Conservation (phyloP, 2,888 invertebrate genomes). For the Choristoneura rosaceana region DNA sequence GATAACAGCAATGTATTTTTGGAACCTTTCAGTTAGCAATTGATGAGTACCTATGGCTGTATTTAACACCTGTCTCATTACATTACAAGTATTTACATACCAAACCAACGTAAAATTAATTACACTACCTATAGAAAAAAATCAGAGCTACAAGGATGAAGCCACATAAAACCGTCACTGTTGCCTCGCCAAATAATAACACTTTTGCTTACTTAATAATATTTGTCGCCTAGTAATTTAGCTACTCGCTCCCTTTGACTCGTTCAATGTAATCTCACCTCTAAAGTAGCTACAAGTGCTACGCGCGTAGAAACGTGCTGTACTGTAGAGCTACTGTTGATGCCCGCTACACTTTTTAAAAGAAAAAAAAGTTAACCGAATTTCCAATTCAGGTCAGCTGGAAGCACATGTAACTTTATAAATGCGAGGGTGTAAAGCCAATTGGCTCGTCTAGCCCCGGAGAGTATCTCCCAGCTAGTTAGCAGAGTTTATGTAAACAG, state of each 20-base stretch:
- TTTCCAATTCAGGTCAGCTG: slow-evolving; percentile 28
- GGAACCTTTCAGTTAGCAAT: no score
- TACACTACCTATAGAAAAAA: no score
- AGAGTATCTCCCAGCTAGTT: slow-evolving; percentile 75
- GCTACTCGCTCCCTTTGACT: no score
- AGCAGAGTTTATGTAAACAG: slow-evolving; percentile 77
- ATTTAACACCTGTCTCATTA: no score
- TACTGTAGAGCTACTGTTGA: neutral
- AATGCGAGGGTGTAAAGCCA: slow-evolving; percentile 27
- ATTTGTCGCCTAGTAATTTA: no score
- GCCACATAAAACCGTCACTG: neutral
- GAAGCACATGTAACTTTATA: slow-evolving; percentile 24
- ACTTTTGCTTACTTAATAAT: neutral
- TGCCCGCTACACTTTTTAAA: slow-evolving; percentile 11
- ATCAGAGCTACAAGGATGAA: neutral
- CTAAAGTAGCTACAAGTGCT: slow-evolving; percentile 1
- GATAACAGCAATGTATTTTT: no score
- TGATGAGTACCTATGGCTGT: no score
- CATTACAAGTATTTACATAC: no score
- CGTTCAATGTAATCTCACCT: neutral
- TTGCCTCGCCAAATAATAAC: neutral
- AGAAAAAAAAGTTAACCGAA: slow-evolving; percentile 16
- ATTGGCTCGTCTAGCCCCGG: slow-evolving; percentile 17
- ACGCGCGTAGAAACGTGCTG: neutral
- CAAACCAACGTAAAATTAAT: no score